Percentiles rank a stretch among this genome's conserved stretches.
These are phyloP conservation scores for Pituophis catenifer DNA, from an alignment of 2,113 vertebrate species.

Conservation along the genomic window DNA sequence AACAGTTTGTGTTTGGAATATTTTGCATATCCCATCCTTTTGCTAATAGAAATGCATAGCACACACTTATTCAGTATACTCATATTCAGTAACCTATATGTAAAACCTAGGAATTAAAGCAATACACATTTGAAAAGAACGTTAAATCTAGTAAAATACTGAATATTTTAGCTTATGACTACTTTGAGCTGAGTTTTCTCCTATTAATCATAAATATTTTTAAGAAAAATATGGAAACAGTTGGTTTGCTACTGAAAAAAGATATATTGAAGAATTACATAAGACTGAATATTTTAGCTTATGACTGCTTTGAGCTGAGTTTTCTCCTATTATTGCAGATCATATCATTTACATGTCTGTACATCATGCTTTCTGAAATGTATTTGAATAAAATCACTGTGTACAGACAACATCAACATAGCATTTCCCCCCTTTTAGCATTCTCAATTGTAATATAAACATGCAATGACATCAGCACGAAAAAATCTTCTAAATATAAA, in stretches of 20 bases:
- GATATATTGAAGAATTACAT: not conserved
- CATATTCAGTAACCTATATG: not conserved
- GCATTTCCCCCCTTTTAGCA: not conserved
- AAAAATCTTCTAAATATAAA: not conserved
- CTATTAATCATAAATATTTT: not conserved
- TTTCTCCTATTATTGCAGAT: slow-evolving; percentile 9
- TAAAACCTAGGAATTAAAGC: not conserved
- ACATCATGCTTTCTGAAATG: not conserved
- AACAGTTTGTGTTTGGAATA: not conserved
- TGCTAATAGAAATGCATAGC: not conserved
- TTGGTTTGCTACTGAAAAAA: not conserved
- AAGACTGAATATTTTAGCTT: not conserved
- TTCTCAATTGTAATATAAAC: not conserved
- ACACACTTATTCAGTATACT: not conserved
- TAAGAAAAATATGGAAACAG: not conserved
- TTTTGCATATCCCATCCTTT: not conserved
- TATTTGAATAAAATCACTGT: not conserved
- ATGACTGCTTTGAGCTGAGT: not conserved
- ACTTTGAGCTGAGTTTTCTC: not conserved
- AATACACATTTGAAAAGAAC: not conserved
- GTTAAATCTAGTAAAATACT: not conserved
- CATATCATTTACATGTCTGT: not conserved
- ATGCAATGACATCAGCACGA: not conserved
- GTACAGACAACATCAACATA: not conserved
- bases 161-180: not conserved